A percentile compares a stretch with the other conserved stretches of the same genome.
Evolutionary conservation across 2,113 vertebrate genomes (phyloP).

Genomic region (Rhinoptilus africanus): DNA sequence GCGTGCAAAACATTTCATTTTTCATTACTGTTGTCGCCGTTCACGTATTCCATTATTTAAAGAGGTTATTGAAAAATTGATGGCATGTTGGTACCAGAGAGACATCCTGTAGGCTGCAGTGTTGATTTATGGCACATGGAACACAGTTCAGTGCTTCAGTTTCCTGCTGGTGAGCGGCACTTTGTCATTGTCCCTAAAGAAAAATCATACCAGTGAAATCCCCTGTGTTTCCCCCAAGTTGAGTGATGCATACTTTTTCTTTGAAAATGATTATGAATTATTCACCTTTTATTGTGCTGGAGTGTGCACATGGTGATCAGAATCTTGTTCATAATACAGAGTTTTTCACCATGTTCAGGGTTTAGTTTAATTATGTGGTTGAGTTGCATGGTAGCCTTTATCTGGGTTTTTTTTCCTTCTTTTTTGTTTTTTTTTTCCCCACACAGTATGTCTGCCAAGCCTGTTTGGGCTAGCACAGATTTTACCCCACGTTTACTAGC

Average conservation of each 20-base stretch:
- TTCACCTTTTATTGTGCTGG: constrained; percentile 78
- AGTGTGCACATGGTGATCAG: constrained; percentile 56
- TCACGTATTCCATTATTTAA: constrained; percentile 86
- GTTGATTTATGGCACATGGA: constrained; percentile 74
- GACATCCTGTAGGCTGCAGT: constrained; percentile 72
- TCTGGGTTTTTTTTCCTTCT: background rate
- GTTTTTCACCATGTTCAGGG: constrained; percentile 21
- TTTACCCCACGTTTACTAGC: background rate
- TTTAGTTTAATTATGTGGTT: constrained; percentile 35
- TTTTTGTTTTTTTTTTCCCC: too few species aligned
- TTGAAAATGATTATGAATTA: constrained; percentile 77
- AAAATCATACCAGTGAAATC: constrained; percentile 71
- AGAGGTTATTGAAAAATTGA: constrained; percentile 76
- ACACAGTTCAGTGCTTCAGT: constrained; percentile 77
- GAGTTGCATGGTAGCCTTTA: background rate
- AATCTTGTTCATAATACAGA: constrained; percentile 40
- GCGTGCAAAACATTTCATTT: constrained; percentile 80
- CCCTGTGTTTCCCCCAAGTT: constrained; percentile 57
- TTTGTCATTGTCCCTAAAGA: constrained; percentile 74
- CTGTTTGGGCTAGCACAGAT: background rate
- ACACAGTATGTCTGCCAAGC: background rate
- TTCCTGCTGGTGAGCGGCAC: constrained; percentile 62
- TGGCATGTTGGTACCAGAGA: constrained; percentile 80
- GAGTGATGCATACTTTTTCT: constrained; percentile 73
- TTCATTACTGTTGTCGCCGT: constrained; percentile 83